A percentile compares a stretch with the other conserved stretches of the same genome.
These are phyloP conservation scores for Nicator chloris DNA, from an alignment of 2,113 vertebrate species.

Conservation along the genomic window DNA sequence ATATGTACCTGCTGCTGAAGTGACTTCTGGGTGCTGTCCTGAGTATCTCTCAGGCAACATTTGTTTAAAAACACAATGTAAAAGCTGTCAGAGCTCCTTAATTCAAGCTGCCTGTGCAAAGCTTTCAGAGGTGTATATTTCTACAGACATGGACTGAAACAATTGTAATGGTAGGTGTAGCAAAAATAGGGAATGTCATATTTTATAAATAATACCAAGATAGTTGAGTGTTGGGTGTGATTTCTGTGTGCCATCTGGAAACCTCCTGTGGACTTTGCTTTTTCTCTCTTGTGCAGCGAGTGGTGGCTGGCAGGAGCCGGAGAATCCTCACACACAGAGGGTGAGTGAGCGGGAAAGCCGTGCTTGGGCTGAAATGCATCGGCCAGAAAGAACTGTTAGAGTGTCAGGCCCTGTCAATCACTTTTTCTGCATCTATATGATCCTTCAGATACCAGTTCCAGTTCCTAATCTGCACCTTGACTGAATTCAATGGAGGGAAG, in stretches of 20 bases:
- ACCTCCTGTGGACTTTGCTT: background rate
- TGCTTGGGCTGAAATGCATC: background rate
- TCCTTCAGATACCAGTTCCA: background rate
- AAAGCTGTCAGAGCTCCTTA: background rate
- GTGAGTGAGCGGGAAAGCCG: constrained; percentile 66
- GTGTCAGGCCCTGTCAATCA: background rate
- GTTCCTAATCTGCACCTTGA: background rate
- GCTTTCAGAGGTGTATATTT: background rate
- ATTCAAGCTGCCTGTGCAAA: background rate
- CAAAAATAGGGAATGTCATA: background rate
- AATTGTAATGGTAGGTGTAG: background rate
- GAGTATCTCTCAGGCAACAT: background rate
- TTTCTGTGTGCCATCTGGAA: background rate
- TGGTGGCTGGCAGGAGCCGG: constrained; percentile 98
- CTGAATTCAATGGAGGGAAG: background rate
- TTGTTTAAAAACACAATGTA: background rate
- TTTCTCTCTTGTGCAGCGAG: constrained; percentile 81
- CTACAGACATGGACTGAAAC: background rate
- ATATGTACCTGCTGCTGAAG: background rate
- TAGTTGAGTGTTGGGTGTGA: background rate
- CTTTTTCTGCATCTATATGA: background rate
- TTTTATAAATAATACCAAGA: background rate
- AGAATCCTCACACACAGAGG: constrained; percentile 90
- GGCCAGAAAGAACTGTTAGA: background rate
- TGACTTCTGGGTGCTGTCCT: background rate